Base-by-base conservation (phyloP, 2,113 vertebrate genomes). In the Prochilodus magdalenae region DNA sequence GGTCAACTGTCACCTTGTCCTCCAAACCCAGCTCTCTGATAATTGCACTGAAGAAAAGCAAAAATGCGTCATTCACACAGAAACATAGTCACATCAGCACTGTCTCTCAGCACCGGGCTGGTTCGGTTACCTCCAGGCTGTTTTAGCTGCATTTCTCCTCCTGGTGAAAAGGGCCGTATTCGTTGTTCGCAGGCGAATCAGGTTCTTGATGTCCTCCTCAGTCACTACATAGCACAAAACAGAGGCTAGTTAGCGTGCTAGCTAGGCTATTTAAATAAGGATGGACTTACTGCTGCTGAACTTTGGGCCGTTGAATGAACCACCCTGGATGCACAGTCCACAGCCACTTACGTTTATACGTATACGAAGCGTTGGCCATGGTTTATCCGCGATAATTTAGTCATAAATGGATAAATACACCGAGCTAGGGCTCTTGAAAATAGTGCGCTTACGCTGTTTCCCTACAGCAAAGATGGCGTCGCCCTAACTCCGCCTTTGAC, bases 131-230 rank as follows among this genome's bases (percentile, higher is more conserved):
- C 90, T 93, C 93, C 93, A 93, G 16, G 93, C 94, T 24, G 92
- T 89, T 73, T 94, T 95, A 60, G 94, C 92, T 0, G 92, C 91
- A 29, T 94, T 95, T 77, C 92, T 93, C 84, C 90, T 91, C 63
- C 93, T 93, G 0, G 93, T 93, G 87, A 94, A 94, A 29, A 94
- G 81, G 4, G 79, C 53, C 2, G 93, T 90, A 73, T 94, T 93
- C 6, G 91, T 87, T 6, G 93, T 92, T 62, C 93, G 85, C 0
- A 94, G 88, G 81, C 91, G 92, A 10, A 94, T 94, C 90, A 94
- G 88, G 83, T 85, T 93, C 66, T 91, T 85, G 3, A 93, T 94
- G 87, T 94, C 93, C 87, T 92, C 91, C n/a, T 93, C 91, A 0
- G 89, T 90, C 91, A 94, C 94, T 93, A 86, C 20, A 73, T 51